Base-by-base conservation (phyloP, 2,888 invertebrate genomes). In the Drosophila monieri region DNA sequence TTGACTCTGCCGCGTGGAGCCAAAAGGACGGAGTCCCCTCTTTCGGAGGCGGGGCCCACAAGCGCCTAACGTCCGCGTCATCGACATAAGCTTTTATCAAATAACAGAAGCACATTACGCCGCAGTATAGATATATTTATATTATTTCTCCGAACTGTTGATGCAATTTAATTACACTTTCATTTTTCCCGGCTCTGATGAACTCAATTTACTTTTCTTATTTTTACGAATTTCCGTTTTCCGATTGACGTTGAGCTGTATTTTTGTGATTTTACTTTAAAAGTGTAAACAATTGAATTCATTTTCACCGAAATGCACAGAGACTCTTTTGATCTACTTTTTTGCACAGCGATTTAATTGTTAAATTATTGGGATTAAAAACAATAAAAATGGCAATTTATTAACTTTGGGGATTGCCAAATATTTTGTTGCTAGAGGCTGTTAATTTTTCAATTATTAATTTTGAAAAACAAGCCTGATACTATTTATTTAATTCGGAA, bases 71-170 rank as follows among this genome's bases (percentile, higher is more conserved):
- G 86, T 79, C 62, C 57, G 35, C 72, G 53, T 47, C 73, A 83
- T 87, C 68, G 62, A 69, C 71, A 79, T 77, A 73, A 77, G 71
- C 83, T 60, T 61, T 76, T 80, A 80, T 74, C 77, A 71, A 68
- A 77, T 67, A 75, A 62, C 67, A 66, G 72, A 46, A 49, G 72
- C 74, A 76, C 74, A 78, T 74, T 78, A 68, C 52, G 70, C 56
- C 64, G 35, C 47, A 41, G 43, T 54, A 52, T 23, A 60, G 27
- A 61, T 35, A 59, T 51, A 49, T 41, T 14, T 30, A 48, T 44
- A 49, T 47, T 12, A 47, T 52, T 5, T 6, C 18, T 25, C 25
- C 14, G 30, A 55, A 18, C 60, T 68, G 18, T 68, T 70, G 67
- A 59, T 74, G 69, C 66, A 73, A 74, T 76, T 85, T 62, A 78